These are phyloP conservation scores for Sebastes miniatus DNA, from an alignment of 2,797 vertebrate genomes.

Conservation along the genomic window DNA sequence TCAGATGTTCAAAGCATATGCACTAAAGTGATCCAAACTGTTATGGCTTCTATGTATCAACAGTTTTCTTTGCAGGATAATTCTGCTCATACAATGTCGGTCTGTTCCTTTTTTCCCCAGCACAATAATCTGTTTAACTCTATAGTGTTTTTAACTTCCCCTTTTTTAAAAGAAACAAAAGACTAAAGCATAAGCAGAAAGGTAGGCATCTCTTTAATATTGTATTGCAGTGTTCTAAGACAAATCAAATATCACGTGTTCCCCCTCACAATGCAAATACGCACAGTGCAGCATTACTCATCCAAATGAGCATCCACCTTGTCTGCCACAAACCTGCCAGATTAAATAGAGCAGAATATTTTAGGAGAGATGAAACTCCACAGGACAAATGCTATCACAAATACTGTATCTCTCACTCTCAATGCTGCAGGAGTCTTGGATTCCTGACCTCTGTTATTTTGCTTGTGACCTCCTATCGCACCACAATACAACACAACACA, in stretches of 20 bases:
- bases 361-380: background rate
- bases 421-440: background rate
- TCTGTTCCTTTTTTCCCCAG: background rate
- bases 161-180: background rate
- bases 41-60: conserved; percentile 2
- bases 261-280: background rate
- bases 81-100: background rate
- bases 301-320: background rate
- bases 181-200: background rate
- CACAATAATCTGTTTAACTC: background rate
- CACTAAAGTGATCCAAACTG: conserved; percentile 26
- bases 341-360: background rate
- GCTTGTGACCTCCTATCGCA: background rate
- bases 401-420: background rate
- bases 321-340: background rate
- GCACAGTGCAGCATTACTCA: background rate
- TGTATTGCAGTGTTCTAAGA: background rate
- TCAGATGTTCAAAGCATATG: conserved; percentile 53
- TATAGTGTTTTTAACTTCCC: background rate
- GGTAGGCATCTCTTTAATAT: background rate
- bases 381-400: background rate
- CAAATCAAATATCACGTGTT: background rate
- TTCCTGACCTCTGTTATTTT: background rate
- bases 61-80: conserved; percentile 3
- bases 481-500: background rate